A percentile compares a stretch with the other conserved stretches of the same genome.
These are phyloP conservation scores for Ovis canadensis DNA, from an alignment of 2,113 vertebrate species.

Conservation along the genomic window DNA sequence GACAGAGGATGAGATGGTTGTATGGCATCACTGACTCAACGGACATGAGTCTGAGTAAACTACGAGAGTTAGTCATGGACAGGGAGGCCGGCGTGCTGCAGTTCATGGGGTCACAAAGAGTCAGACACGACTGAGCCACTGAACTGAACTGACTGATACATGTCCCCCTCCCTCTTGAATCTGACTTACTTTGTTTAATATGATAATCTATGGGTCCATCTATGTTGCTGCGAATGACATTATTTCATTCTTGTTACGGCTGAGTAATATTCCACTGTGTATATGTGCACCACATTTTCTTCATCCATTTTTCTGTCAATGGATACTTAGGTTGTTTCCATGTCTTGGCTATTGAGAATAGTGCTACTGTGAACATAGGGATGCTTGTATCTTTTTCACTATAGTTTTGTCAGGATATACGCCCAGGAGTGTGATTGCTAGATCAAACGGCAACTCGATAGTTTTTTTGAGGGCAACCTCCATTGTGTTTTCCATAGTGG, in stretches of 20 bases:
- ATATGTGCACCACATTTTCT: background rate
- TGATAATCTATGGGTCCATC: background rate
- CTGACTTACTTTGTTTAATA: background rate
- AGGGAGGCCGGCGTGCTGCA: background rate
- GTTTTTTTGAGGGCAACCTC: background rate
- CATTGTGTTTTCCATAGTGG: background rate
- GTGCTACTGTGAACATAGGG: background rate
- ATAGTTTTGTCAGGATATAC: background rate
- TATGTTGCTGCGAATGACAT: background rate
- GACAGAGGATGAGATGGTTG: background rate
- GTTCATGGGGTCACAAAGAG: background rate
- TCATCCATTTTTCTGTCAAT: background rate
- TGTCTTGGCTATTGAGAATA: background rate
- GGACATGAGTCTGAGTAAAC: background rate
- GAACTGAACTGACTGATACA: background rate
- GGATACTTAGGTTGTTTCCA: background rate
- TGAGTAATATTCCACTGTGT: background rate
- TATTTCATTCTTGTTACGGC: background rate
- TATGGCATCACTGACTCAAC: background rate
- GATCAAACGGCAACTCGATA: background rate
- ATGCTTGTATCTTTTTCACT: background rate
- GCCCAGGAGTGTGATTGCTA: background rate
- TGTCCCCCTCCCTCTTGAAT: background rate
- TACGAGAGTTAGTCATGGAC: background rate
- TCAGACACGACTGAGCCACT: accelerated